A percentile compares a stretch with the other conserved stretches of the same genome.
Evolutionary conservation across 2,797 vertebrate species (phyloP).

Genomic region (Semotilus atromaculatus): DNA sequence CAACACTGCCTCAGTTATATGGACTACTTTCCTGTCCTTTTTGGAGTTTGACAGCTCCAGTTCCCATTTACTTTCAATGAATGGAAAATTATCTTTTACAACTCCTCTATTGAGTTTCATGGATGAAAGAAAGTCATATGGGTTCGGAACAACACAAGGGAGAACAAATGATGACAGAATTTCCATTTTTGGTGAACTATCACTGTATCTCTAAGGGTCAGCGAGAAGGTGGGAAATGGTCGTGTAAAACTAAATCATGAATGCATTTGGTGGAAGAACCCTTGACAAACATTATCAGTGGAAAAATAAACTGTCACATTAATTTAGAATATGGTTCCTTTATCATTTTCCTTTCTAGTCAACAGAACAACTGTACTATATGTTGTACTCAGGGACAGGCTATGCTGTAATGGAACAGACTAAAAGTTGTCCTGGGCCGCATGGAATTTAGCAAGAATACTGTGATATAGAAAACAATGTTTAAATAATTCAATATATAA

Average conservation of each 20-base stretch:
- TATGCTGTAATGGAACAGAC: not conserved
- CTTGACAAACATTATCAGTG: not conserved
- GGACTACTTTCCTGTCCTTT: not conserved
- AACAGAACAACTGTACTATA: not conserved
- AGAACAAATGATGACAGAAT: conserved; percentile 1
- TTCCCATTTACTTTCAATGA: not conserved
- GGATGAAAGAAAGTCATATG: conserved; percentile 1
- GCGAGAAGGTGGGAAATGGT: conserved; percentile 8
- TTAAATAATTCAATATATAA: not conserved
- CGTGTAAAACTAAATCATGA: conserved; percentile 1
- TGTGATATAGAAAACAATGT: not conserved
- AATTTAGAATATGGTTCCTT: not conserved
- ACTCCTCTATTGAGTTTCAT: not conserved
- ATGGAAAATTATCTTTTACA: not conserved
- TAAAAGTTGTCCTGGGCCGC: not conserved
- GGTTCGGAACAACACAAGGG: not conserved
- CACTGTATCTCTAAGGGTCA: conserved; percentile 3
- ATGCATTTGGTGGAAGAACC: not conserved
- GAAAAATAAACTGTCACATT: not conserved
- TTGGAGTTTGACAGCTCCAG: not conserved
- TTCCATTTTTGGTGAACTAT: not conserved
- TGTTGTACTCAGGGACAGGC: not conserved
- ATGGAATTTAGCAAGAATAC: not conserved
- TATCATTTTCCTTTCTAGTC: not conserved
- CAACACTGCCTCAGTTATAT: not conserved